Evolutionary conservation across 2,888 invertebrate species (phyloP).

Genomic region (Didymodactylos carnosus): DNA sequence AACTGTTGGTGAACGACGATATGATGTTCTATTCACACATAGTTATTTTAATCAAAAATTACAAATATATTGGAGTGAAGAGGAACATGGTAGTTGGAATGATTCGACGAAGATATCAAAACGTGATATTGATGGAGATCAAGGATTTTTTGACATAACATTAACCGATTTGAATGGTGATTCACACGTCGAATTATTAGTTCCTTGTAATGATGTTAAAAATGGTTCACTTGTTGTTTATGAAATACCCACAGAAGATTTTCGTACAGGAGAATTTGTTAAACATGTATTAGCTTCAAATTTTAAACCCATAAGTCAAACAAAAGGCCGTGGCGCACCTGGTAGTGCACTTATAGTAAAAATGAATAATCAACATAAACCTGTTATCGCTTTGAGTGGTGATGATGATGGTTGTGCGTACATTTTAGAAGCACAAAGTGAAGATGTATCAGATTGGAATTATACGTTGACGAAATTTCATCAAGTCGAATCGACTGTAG

Average conservation of each 20-base stretch:
- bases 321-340: slow-evolving; percentile 4
- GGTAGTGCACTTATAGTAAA: not conserved
- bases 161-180: slow-evolving; percentile 22
- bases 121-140: not conserved
- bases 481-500: slow-evolving; percentile 21
- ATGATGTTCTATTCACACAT: slow-evolving; percentile 19
- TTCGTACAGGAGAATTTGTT: slow-evolving; percentile 19
- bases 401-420: slow-evolving; percentile 24
- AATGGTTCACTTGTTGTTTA: slow-evolving; percentile 22
- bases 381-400: slow-evolving; percentile 22
- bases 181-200: slow-evolving; percentile 21
- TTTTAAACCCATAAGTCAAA: slow-evolving; percentile 16
- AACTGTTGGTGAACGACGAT: slow-evolving; percentile 17
- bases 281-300: slow-evolving; percentile 19
- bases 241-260: slow-evolving; percentile 18
- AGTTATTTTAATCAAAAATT: slow-evolving; percentile 22
- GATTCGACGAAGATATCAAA: slow-evolving; percentile 17
- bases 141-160: not conserved
- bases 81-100: slow-evolving; percentile 17
- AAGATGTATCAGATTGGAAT: slow-evolving; percentile 19
- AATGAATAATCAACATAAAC: slow-evolving; percentile 15
- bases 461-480: slow-evolving; percentile 19
- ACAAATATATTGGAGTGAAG: slow-evolving; percentile 22
- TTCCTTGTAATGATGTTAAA: slow-evolving; percentile 20
- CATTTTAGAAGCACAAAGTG: slow-evolving; percentile 17